Conservation (phyloP, 2,113 vertebrate species). For the Leptosomus discolor region DNA sequence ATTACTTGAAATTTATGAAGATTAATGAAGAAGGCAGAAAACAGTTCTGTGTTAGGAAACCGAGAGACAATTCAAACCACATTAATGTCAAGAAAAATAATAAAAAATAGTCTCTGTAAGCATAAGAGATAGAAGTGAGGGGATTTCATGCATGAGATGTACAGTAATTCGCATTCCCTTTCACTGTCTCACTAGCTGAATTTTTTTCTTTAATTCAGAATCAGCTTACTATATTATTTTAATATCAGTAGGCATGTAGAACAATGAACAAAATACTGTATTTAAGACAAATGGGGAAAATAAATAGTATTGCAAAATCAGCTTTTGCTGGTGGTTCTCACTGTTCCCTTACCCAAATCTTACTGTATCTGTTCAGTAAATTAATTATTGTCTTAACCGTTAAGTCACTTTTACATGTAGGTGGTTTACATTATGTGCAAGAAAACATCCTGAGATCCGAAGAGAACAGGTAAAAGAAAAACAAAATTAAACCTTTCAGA, state of each 20-base stretch:
- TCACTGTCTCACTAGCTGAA: neutral
- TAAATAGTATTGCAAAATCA: neutral
- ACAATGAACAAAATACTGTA: neutral
- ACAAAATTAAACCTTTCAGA: neutral
- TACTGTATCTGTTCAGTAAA: neutral
- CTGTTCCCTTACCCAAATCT: neutral
- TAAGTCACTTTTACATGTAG: neutral
- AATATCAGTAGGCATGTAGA: neutral
- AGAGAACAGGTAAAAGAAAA: neutral
- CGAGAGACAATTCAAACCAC: conserved; percentile 21
- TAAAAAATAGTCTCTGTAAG: neutral
- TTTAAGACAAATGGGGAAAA: neutral
- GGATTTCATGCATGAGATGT: neutral
- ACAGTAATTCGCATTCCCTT: neutral
- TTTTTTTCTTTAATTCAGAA: neutral
- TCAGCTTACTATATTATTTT: neutral
- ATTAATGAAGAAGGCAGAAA: conserved; percentile 43
- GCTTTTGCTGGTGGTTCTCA: neutral
- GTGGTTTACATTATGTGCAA: neutral
- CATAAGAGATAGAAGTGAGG: neutral
- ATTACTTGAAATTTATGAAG: conserved; percentile 49
- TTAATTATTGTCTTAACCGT: neutral
- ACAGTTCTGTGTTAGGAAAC: neutral
- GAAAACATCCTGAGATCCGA: neutral
- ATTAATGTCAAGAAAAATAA: conserved; percentile 3